Base-by-base conservation (phyloP, 2,113 vertebrate genomes). In the Misgurnus anguillicaudatus region DNA sequence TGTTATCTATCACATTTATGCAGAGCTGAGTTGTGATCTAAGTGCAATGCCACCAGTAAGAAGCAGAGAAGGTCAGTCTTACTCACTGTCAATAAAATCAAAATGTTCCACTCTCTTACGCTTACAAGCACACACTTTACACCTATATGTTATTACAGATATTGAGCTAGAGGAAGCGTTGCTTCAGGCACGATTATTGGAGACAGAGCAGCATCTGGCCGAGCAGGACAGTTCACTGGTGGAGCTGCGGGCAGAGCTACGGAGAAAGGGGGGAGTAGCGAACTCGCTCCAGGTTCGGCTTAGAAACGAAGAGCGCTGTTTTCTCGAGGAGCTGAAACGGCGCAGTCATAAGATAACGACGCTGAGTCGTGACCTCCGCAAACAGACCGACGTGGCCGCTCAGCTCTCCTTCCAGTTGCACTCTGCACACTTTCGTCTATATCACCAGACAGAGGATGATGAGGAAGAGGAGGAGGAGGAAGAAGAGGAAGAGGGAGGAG, bases 261-360 rank as follows among this genome's bases (percentile, higher is more conserved):
- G 90, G 58, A 94, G 93, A 9, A 94, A 95, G 61, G 94, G 94
- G 85, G 94, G 91, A 3, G 91, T 96, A 57, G 95, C 95, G 48
- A 91, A 92, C 0, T 94, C 94, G 0, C 93, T 99, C 57, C 92
- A 95, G 0, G 91, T 91, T 84, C 95, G 90, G 85, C 91, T 99
- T 73, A 91, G 94, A 82, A 93, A 89, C 2, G 95, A 96, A 76
- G 96, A 98, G 90, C 94, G 95, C 0, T 91, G 89, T 8, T 98
- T 97, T 91, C 90, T 98, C 86, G 96, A 98, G 62, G 96, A 99
- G 82, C 94, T 99, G 74, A 97, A 97, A 74, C 93, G 94, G 0
- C 93, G 96, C 74, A 96, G 96, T 87, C 97, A 98, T 87, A 93
- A 95, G 47, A 95, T 96, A 88, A 95, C 95, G 0, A 86, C 95